Evolutionary conservation across 2,797 vertebrate species (phyloP).

Genomic region (Fistularia tabacaria): DNA sequence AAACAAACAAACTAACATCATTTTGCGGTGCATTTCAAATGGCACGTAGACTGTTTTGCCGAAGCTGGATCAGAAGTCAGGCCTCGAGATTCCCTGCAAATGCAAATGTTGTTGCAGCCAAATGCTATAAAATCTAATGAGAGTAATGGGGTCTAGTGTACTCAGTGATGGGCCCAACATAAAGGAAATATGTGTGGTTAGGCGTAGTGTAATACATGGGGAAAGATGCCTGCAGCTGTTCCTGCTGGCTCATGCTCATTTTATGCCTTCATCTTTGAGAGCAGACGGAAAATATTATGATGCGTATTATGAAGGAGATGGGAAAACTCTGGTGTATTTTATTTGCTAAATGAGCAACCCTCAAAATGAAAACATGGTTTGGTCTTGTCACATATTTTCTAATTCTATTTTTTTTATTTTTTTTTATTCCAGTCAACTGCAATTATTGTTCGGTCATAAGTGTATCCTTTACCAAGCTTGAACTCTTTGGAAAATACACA

Average conservation of each 20-base stretch:
- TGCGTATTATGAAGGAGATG: slow-evolving; percentile 54
- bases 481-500: no score
- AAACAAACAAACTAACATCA: slow-evolving; percentile 19
- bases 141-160: slow-evolving; percentile 65
- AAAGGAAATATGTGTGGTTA: slow-evolving; percentile 61
- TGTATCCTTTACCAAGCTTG: no score
- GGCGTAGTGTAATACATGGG: slow-evolving; percentile 58
- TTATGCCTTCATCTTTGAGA: slow-evolving; percentile 64
- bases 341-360: background rate
- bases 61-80: slow-evolving; percentile 26
- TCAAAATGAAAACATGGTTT: slow-evolving; percentile 3
- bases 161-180: slow-evolving; percentile 58
- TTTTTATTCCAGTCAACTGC: no score
- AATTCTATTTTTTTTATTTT: no score
- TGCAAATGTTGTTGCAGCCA: slow-evolving; percentile 60
- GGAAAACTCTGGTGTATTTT: slow-evolving; percentile 5
- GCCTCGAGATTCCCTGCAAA: slow-evolving; percentile 43
- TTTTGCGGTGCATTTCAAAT: slow-evolving; percentile 33
- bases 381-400: no score
- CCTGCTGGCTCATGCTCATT: slow-evolving; percentile 50
- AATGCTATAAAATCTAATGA: slow-evolving; percentile 69
- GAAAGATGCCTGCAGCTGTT: slow-evolving; percentile 66
- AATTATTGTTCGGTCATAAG: no score
- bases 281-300: slow-evolving; percentile 74
- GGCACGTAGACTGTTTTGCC: slow-evolving; percentile 16